phyloP scores from a whole-genome alignment of 2,888 invertebrate genomes.

The Trichacis sp. region DNA sequence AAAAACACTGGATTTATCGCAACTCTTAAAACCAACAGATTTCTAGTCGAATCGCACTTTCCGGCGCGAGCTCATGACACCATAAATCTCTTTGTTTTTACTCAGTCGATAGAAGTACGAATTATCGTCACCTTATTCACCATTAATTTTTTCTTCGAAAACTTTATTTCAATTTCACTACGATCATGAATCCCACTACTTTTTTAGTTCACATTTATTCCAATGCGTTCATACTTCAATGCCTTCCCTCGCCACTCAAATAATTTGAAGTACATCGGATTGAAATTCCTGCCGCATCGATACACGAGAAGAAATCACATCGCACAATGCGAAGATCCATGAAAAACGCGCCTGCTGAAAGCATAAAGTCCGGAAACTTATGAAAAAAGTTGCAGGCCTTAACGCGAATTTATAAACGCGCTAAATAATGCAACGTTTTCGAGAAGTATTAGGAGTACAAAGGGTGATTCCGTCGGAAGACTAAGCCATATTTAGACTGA shows the following conservation, averaged over 20 bases:
- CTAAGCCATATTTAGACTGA: conserved; percentile 59
- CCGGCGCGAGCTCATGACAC: not conserved
- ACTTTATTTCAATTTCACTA: too few species aligned
- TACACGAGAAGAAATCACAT: too few species aligned
- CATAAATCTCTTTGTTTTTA: not conserved
- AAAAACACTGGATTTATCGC: not conserved
- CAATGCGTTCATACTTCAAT: too few species aligned
- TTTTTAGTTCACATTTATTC: too few species aligned
- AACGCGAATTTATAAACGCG: conserved; percentile 7
- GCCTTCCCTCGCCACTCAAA: too few species aligned
- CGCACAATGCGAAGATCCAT: too few species aligned
- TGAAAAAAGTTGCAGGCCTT: not conserved
- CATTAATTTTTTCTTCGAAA: too few species aligned
- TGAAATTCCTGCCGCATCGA: too few species aligned
- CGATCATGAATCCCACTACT: too few species aligned
- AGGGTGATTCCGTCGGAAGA: conserved; percentile 50
- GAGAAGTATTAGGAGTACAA: conserved; percentile 33
- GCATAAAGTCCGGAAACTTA: not conserved
- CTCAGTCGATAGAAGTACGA: too few species aligned
- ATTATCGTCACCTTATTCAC: too few species aligned
- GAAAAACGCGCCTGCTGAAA: not conserved
- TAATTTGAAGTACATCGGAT: too few species aligned
- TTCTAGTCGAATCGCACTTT: not conserved
- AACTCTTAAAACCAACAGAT: not conserved
- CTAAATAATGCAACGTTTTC: conserved; percentile 19